Evolutionary conservation across 2,888 invertebrate genomes (phyloP), one percentile per base, ranked within the genome.

Genomic region (Metellina segmentata): DNA sequence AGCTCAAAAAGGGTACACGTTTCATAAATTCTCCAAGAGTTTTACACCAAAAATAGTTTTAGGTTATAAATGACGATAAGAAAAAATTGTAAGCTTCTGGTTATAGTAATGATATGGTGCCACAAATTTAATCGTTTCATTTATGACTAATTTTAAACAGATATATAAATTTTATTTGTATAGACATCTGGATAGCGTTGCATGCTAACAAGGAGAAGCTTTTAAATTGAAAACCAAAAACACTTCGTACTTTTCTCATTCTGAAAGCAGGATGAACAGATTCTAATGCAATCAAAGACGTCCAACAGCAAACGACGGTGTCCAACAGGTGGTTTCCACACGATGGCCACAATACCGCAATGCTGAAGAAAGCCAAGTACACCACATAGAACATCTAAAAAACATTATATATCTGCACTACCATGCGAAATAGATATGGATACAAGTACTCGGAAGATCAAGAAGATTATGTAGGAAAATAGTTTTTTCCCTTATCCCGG

Each of bases 321-420:
- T 95, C 95, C 51, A 95, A 86, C 34, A 93, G 93, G 52, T 94
- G 90, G 93, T 94, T 94, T 6, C 95, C 95, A 94, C 95, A 95
- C 7, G 94, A 94, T 1, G 95, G 95, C 94, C 94, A 94, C 79
- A 95, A 85, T 7, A 94, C 94, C 6, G 94, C 94, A 8, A 94
- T 72, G 81, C 94, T 94, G 90, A 94, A 94, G 16, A 94, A 77
- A 2, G 89, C 93, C 85, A 94, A 87, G 82, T 93, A 94, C 7
- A 94, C 77, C 34, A 94, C 93, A 88, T 94, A 94, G 85, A 94
- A 94, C 51, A 94, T 90, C 93, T 94, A 89, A 51, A 48, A 85
- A 6, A 20, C 5, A 4, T 34, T 34, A 34, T 2, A 4, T 34
- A 34, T 34, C 34, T 34, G 4, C 34, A 34, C 4, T 34, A 34